Conservation (phyloP, 2,888 invertebrate genomes). For the Trichacis sp. region DNA sequence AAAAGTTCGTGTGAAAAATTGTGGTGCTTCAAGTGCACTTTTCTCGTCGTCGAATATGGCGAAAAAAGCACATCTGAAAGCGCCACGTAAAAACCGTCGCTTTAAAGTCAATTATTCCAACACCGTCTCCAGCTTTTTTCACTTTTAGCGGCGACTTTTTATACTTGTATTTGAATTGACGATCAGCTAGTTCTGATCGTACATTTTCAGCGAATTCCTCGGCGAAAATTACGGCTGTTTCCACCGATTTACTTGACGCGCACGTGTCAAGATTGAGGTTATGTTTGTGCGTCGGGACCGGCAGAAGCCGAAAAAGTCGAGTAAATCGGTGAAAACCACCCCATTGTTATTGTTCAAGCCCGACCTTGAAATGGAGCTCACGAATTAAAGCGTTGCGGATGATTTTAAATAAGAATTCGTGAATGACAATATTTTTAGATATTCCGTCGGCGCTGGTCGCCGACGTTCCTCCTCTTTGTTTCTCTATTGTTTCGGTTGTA, state of each 20-base stretch:
- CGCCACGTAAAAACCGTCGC: neutral
- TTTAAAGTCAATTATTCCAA: neutral
- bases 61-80: no score
- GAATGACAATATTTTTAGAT: slow-evolving; percentile 47
- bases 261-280: no score
- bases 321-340: no score
- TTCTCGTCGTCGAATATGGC: no score
- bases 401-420: slow-evolving; percentile 33
- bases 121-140: slow-evolving; percentile 1
- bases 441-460: slow-evolving; percentile 46
- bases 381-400: slow-evolving; percentile 1
- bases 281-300: no score
- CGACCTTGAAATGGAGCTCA: neutral
- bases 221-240: no score
- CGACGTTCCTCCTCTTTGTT: slow-evolving; percentile 30
- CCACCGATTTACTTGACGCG: no score
- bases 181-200: neutral
- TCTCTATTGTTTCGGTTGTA: slow-evolving; percentile 8
- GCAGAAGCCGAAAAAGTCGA: no score
- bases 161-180: neutral
- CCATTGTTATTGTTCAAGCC: no score
- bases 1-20: neutral
- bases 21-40: no score
- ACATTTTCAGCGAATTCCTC: neutral
- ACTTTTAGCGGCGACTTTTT: neutral